These are phyloP conservation scores for Typhlomys cinereus DNA, from an alignment of 2,113 vertebrate genomes.

Conservation along the genomic window DNA sequence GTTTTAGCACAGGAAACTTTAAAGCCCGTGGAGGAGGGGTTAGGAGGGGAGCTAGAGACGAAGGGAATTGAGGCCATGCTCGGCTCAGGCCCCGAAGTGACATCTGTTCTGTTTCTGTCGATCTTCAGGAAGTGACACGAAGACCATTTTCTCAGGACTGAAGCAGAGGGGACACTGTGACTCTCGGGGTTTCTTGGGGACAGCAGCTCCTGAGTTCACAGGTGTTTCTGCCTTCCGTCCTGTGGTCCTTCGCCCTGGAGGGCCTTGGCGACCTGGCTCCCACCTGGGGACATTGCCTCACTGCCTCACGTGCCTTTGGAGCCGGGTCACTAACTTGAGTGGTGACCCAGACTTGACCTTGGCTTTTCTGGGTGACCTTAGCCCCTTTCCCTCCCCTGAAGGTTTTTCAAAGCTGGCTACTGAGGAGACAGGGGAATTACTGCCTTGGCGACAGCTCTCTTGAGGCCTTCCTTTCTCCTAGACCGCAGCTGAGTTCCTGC, in stretches of 20 bases:
- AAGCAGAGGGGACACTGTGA: not conserved
- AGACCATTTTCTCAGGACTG: conserved; percentile 32
- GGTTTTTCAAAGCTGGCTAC: not conserved
- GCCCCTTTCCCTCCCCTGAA: not conserved
- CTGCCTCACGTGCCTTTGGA: not conserved
- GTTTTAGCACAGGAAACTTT: conserved; percentile 46
- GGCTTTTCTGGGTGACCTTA: not conserved
- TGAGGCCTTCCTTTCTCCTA: not conserved
- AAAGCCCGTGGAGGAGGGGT: not conserved
- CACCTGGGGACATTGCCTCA: not conserved
- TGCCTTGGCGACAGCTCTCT: not conserved
- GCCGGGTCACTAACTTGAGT: not conserved
- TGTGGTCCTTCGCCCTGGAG: not conserved
- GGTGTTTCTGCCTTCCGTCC: not conserved
- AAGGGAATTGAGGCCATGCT: not conserved
- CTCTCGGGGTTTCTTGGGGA: conserved; percentile 15
- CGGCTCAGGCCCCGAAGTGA: not conserved
- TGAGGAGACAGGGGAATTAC: not conserved
- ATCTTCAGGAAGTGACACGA: conserved; percentile 34
- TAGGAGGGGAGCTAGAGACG: not conserved
- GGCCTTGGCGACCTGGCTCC: not conserved
- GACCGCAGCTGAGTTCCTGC: too few relatives aligned
- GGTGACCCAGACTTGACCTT: too few relatives aligned
- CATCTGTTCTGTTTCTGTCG: not conserved
- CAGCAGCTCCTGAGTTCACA: not conserved